A percentile compares a stretch with the other conserved stretches of the same genome.
phyloP scores from a whole-genome alignment of 2,797 vertebrate genomes.

The Neosilurus mollespiculum region DNA sequence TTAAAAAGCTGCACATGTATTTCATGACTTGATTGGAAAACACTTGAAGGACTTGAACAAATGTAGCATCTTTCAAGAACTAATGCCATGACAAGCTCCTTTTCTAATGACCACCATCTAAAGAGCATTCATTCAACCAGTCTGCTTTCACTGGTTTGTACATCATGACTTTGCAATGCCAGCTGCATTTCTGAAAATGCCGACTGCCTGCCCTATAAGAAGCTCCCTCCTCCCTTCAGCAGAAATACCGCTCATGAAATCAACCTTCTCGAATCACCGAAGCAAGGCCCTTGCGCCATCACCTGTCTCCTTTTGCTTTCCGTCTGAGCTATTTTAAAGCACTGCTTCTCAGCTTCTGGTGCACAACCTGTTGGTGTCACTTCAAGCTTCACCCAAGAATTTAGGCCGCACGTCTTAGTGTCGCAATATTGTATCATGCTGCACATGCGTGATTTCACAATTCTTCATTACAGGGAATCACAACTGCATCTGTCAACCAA shows the following conservation, averaged over 20 bases:
- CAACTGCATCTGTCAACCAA: background rate
- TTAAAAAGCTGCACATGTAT: background rate
- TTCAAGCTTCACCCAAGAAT: slow-evolving; percentile 35
- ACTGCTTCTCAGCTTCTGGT: slow-evolving; percentile 41
- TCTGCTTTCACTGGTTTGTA: slow-evolving; percentile 23
- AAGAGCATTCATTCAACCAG: background rate
- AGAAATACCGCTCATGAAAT: slow-evolving; percentile 67
- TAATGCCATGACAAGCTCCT: background rate
- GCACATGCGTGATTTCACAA: background rate
- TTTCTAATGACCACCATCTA: background rate
- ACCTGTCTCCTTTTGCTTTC: slow-evolving; percentile 70
- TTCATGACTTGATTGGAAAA: background rate
- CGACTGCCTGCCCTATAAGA: slow-evolving; percentile 53
- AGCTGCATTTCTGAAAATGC: slow-evolving; percentile 52
- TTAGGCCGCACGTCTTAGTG: background rate
- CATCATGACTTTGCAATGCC: slow-evolving; percentile 61
- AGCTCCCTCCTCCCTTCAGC: slow-evolving; percentile 56
- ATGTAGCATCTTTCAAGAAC: background rate
- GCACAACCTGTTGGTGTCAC: slow-evolving; percentile 43
- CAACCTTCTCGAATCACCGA: slow-evolving; percentile 68
- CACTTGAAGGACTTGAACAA: background rate
- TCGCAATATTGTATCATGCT: background rate
- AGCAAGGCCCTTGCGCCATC: slow-evolving; percentile 73
- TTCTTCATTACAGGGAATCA: background rate
- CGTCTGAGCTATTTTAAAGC: slow-evolving; percentile 49